phyloP scores from a whole-genome alignment of 2,797 vertebrate species.

The Pangasius mekongensis region DNA sequence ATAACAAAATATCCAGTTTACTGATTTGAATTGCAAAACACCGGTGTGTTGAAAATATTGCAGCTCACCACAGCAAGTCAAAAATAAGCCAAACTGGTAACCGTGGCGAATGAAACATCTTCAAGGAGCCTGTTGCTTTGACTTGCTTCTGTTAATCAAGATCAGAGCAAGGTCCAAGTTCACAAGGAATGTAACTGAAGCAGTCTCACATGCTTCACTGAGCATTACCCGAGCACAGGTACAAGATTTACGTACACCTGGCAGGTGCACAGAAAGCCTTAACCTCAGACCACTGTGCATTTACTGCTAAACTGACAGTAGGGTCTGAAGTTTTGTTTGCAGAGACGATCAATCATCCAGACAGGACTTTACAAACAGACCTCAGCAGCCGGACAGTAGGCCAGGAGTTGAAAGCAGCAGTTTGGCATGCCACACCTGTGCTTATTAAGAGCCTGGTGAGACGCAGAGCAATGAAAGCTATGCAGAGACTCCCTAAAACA shows the following conservation, averaged over 20 bases:
- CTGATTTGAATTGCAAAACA: conserved; percentile 6
- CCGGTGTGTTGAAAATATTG: not conserved
- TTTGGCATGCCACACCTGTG: conserved; percentile 32
- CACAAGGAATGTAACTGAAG: not conserved
- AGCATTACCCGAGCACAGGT: conserved; percentile 13
- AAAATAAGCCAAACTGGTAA: not conserved
- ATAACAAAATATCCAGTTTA: not conserved
- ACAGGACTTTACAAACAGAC: conserved; percentile 27
- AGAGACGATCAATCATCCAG: conserved; percentile 9
- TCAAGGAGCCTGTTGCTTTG: not conserved
- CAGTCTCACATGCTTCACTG: not conserved
- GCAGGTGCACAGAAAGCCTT: conserved; percentile 7
- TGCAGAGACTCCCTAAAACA: conserved; percentile 44
- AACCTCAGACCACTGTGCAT: not conserved
- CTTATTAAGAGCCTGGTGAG: not conserved
- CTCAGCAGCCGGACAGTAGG: conserved; percentile 2
- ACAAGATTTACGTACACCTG: conserved; percentile 25
- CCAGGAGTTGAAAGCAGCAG: conserved; percentile 34
- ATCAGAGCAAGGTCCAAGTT: not conserved
- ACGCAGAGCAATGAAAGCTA: conserved; percentile 56
- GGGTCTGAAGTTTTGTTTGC: not conserved
- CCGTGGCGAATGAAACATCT: not conserved
- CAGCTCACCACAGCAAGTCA: not conserved
- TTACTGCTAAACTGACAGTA: not conserved
- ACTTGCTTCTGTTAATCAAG: not conserved